These are phyloP conservation scores for Eilema caniola DNA, from an alignment of 2,888 invertebrate species.

Conservation along the genomic window DNA sequence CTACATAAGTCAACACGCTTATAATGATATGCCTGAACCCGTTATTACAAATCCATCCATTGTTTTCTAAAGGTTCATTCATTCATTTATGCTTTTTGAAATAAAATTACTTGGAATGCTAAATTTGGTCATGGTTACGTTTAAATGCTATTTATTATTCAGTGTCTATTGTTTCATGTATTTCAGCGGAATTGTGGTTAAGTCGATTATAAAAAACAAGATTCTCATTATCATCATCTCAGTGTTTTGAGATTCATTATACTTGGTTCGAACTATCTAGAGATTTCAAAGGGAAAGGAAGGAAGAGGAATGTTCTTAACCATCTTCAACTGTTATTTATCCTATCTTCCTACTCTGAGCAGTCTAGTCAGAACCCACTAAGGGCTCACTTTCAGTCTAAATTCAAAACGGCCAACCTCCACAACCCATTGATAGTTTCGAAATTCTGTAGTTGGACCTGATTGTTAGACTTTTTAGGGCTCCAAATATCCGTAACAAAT, in stretches of 20 bases:
- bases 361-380: too few relatives aligned
- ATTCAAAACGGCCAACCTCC: too few relatives aligned
- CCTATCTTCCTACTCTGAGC: too few relatives aligned
- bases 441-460: too few relatives aligned
- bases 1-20: conserved; percentile 45
- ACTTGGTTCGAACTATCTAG: not conserved
- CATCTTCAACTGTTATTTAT: too few relatives aligned
- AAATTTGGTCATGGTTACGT: not conserved
- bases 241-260: not conserved
- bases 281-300: too few relatives aligned
- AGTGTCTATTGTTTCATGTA: not conserved
- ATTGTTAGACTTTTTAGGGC: too few relatives aligned
- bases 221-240: not conserved
- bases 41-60: conserved; percentile 15
- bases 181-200: not conserved
- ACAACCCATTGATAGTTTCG: too few relatives aligned
- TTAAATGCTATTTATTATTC: conserved; percentile 3
- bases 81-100: conserved; percentile 20
- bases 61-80: conserved; percentile 24
- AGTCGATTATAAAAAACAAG: not conserved
- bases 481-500: too few relatives aligned
- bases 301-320: too few relatives aligned
- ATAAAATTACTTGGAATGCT: not conserved
- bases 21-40: conserved; percentile 32
- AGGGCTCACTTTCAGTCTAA: too few relatives aligned